phyloP scores from a whole-genome alignment of 2,113 vertebrate species.

The Acanthisitta chloris region DNA sequence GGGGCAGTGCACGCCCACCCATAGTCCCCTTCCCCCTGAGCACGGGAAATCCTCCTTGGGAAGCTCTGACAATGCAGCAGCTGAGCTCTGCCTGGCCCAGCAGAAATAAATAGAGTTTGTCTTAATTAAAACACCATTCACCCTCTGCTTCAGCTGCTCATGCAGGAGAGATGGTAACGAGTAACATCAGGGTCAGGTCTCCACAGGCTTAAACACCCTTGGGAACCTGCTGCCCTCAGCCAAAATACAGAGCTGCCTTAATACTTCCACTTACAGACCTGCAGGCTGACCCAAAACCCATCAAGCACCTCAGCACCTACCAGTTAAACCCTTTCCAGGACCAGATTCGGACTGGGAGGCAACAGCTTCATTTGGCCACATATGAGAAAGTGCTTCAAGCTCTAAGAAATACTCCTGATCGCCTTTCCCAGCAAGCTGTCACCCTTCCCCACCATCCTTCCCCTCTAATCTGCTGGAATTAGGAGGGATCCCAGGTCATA shows the following conservation, averaged over 20 bases:
- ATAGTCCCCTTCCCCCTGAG: background rate
- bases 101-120: background rate
- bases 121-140: background rate
- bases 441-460: background rate
- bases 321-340: background rate
- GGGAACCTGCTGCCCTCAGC: background rate
- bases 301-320: background rate
- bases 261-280: background rate
- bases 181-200: background rate
- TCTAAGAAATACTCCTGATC: background rate
- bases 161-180: background rate
- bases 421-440: background rate
- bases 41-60: background rate
- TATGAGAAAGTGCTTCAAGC: background rate
- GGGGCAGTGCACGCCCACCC: rapidly evolving
- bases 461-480: background rate
- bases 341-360: background rate
- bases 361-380: background rate
- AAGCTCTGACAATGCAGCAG: background rate
- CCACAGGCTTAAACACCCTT: background rate
- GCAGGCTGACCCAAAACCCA: background rate
- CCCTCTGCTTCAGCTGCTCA: rapidly evolving
- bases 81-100: background rate
- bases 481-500: background rate
- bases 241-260: background rate